Percentiles rank a stretch among this genome's conserved stretches.
Evolutionary conservation across 1,140 invertebrate genomes (phyloP).

Genomic region (Drosophila kohkoa): DNA sequence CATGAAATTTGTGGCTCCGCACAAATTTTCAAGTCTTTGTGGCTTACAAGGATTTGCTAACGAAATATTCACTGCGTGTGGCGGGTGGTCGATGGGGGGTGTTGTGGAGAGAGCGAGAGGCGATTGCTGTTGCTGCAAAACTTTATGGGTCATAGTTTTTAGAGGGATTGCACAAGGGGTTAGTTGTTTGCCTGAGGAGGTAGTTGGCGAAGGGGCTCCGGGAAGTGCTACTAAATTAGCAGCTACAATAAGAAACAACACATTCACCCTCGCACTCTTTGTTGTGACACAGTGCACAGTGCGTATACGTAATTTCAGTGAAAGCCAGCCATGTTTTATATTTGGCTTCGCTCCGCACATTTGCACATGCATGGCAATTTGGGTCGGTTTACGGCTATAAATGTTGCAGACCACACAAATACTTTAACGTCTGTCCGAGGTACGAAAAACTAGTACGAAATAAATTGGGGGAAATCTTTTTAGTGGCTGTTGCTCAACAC

Average conservation of each 20-base stretch:
- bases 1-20: conserved; percentile 75
- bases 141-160: conserved; percentile 65
- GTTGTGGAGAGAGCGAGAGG: not conserved
- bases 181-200: not conserved
- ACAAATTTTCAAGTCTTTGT: conserved; percentile 83
- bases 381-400: conserved; percentile 35
- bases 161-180: conserved; percentile 28
- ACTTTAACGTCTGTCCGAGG: not conserved
- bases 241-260: conserved; percentile 47
- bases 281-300: conserved; percentile 34
- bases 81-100: conserved; percentile 9
- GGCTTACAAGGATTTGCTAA: conserved; percentile 78
- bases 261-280: conserved; percentile 19
- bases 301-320: conserved; percentile 71
- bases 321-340: conserved; percentile 45
- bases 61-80: conserved; percentile 76
- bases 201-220: not conserved
- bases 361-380: conserved; percentile 39
- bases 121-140: conserved; percentile 56
- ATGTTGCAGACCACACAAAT: conserved; percentile 23
- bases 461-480: conserved; percentile 6
- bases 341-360: conserved; percentile 1
- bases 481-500: not conserved
- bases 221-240: conserved; percentile 60
- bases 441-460: not conserved